Base-by-base conservation (phyloP, 1,140 invertebrate species). In the Orius insidiosus region DNA sequence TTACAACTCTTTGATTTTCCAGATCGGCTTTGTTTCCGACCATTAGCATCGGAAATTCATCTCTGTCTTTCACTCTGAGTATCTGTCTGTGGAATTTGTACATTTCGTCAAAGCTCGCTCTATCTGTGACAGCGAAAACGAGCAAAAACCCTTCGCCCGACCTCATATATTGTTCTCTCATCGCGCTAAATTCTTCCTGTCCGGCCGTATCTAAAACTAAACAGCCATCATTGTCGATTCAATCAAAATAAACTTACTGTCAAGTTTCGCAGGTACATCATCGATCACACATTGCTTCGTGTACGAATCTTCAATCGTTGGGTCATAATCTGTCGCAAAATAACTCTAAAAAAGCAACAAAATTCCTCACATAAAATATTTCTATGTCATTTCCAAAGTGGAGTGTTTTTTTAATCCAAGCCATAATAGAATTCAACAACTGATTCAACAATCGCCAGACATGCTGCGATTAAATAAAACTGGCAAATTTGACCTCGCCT, bases 171-270 rank as follows among this genome's bases (percentile, higher is more conserved):
- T 93, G 86, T 62, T 95, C 89, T 44, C 89, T 69, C 89, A 96
- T 96, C 4, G 90, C 89, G 61, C 88, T 92, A 61, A 96, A 98
- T 65, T 97, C 93, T 58, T 97, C 93, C 65, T 97, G 93, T 0
- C 93, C 93, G 31, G 93, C 93, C 10, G 93, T 98, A 62, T 98
- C 93, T 55, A 97, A 65, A 59, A 98, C 85, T 86, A 53, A 11
- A 61, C 35, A 36, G n/a, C n/a, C n/a, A n/a, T n/a, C n/a, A n/a
- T n/a, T n/a, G n/a, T n/a, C n/a, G n/a, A n/a, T n/a, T n/a, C n/a
- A n/a, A n/a, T n/a, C n/a, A n/a, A n/a, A n/a, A n/a, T n/a, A n/a
- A n/a, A n/a, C 84, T 83, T 70, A 94, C 89, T 93, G 60, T 94
- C 89, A 53, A 95, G 68, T 68, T 89, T 88, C 30, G 86, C 87